Conservation (phyloP, 2,797 vertebrate species). For the Platalea minor region DNA sequence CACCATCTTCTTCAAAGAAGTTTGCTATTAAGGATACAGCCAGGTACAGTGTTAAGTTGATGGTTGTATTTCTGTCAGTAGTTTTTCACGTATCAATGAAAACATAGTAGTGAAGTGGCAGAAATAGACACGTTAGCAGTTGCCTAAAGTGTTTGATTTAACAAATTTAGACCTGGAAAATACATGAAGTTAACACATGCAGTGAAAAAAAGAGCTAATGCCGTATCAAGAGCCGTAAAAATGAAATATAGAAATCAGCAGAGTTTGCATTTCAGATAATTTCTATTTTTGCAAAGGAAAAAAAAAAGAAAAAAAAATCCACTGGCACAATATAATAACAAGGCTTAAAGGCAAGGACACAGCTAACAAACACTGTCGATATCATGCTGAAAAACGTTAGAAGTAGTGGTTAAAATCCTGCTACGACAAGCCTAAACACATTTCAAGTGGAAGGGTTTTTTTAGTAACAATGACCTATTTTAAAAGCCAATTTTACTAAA, state of each 20-base stretch:
- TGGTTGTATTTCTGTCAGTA: not conserved
- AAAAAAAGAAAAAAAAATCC: not conserved
- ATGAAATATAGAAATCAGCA: not conserved
- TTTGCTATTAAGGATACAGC: not conserved
- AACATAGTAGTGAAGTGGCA: not conserved
- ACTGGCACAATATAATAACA: not conserved
- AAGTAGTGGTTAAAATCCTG: not conserved
- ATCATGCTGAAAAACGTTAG: not conserved
- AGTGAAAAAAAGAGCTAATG: not conserved
- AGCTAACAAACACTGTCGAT: not conserved
- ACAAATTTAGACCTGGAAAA: not conserved
- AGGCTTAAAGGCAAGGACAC: not conserved
- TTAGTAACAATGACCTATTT: not conserved
- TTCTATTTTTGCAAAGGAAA: not conserved
- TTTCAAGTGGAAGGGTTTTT: not conserved
- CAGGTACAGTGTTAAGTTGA: not conserved
- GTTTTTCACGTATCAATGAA: not conserved
- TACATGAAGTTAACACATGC: not conserved
- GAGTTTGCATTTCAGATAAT: not conserved
- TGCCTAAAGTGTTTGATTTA: not conserved
- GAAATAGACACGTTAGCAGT: not conserved
- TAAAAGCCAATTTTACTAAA: not conserved
- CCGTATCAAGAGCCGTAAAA: not conserved
- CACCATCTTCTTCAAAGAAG: not conserved
- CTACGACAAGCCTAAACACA: not conserved